phyloP scores from a whole-genome alignment of 2,888 invertebrate genomes.

The Drosophila formosana region DNA sequence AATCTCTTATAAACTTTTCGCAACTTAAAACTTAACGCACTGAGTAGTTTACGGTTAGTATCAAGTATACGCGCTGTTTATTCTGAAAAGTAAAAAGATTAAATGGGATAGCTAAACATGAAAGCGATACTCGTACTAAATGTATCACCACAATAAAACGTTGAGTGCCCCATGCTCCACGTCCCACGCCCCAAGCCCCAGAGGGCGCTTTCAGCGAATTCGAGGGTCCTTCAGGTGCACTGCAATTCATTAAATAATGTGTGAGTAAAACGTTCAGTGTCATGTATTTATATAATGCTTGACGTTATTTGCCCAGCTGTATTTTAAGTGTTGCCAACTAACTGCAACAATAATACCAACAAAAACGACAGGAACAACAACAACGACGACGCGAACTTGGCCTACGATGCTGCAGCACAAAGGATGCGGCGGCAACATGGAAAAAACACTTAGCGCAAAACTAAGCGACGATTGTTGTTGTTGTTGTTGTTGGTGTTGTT shows the following conservation, averaged over 20 bases:
- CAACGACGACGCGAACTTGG: constrained; percentile 28
- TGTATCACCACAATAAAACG: constrained; percentile 11
- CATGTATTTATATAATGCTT: constrained; percentile 67
- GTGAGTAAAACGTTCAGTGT: constrained; percentile 39
- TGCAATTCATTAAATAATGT: constrained; percentile 50
- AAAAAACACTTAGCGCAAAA: constrained; percentile 65
- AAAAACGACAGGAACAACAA: constrained; percentile 29
- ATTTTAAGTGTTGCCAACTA: constrained; percentile 64
- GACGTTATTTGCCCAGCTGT: constrained; percentile 58
- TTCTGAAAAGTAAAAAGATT: not conserved
- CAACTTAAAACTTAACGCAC: not conserved
- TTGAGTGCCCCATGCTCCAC: constrained; percentile 7
- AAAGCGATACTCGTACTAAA: constrained; percentile 1
- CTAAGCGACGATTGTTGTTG: constrained; percentile 70
- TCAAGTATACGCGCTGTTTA: not conserved
- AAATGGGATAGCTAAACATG: constrained; percentile 9
- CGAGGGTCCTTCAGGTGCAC: constrained; percentile 36
- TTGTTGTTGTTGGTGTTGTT: constrained; percentile 28
- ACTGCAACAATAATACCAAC: constrained; percentile 22
- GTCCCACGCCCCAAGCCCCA: constrained; percentile 7
- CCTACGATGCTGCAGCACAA: constrained; percentile 48
- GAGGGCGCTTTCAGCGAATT: constrained; percentile 13
- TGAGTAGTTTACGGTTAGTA: not conserved
- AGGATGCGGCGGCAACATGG: constrained; percentile 32
- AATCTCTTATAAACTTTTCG: not conserved